phyloP scores from a whole-genome alignment of 1,140 invertebrate genomes.

The Aporrectodea caliginosa region DNA sequence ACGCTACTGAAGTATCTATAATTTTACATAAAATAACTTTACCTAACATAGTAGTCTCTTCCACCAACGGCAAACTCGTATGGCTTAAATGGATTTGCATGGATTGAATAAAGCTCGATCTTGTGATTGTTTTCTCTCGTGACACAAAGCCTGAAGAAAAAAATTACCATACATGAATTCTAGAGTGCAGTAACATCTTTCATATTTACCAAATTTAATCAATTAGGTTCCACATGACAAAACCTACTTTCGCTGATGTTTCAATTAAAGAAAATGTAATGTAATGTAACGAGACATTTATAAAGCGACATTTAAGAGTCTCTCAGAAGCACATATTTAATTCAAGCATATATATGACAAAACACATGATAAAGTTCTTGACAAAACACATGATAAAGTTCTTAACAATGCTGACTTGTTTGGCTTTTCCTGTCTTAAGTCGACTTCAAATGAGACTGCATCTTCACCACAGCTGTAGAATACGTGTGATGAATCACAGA shows the following conservation, averaged over 20 bases:
- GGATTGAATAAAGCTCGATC: slow-evolving; percentile 78
- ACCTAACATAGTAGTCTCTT: slow-evolving; percentile 49
- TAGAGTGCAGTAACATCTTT: too few species aligned
- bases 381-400: too few species aligned
- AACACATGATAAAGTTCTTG: too few species aligned
- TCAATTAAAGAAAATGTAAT: too few species aligned
- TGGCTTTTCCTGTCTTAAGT: slow-evolving; percentile 70
- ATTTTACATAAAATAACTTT: not conserved
- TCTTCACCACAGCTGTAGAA: slow-evolving; percentile 85
- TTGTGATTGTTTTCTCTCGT: slow-evolving; percentile 63
- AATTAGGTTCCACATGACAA: too few species aligned
- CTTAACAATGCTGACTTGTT: slow-evolving; percentile 65
- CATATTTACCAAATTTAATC: too few species aligned
- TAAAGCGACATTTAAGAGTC: too few species aligned
- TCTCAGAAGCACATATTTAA: too few species aligned
- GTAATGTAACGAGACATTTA: too few species aligned
- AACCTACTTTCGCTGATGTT: too few species aligned
- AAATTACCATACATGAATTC: too few species aligned
- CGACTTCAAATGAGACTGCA: slow-evolving; percentile 72
- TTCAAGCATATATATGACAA: too few species aligned
- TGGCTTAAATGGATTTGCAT: slow-evolving; percentile 72
- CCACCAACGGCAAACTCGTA: slow-evolving; percentile 79
- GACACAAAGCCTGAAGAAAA: slow-evolving; percentile 62
- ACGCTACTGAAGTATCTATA: not conserved
- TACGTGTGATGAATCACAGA: slow-evolving; percentile 70